A percentile compares a stretch with the other conserved stretches of the same genome.
phyloP scores from a whole-genome alignment of 1,140 invertebrate genomes.

The Drosophila burlai region DNA sequence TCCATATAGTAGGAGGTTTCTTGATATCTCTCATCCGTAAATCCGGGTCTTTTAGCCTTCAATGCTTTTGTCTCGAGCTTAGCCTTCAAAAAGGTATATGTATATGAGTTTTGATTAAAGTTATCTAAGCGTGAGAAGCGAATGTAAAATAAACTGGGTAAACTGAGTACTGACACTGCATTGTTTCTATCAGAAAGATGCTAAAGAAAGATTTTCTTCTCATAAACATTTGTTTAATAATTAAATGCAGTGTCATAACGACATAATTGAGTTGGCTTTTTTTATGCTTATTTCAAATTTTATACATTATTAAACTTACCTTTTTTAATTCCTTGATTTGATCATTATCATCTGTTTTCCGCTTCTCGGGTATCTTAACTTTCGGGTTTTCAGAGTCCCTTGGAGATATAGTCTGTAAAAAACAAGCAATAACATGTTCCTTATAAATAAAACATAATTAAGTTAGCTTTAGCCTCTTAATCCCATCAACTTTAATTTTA shows the following conservation, averaged over 20 bases:
- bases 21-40: constrained; percentile 96
- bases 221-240: background rate
- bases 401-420: constrained; percentile 50
- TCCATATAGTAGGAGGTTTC: constrained; percentile 98
- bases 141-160: background rate
- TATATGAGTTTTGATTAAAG: background rate
- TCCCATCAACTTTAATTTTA: background rate
- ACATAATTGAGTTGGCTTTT: background rate
- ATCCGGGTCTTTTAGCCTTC: constrained; percentile 96
- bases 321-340: constrained; percentile 90
- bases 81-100: constrained; percentile 87
- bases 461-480: background rate
- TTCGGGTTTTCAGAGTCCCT: constrained; percentile 86
- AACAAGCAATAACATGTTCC: background rate
- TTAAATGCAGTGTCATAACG: background rate
- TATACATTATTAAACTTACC: constrained; percentile 84
- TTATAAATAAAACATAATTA: constrained; percentile 3
- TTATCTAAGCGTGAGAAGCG: background rate
- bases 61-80: constrained; percentile 97
- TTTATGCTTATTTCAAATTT: background rate
- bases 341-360: constrained; percentile 88
- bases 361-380: constrained; percentile 88
- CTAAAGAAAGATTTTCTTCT: background rate
- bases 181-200: background rate
- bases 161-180: background rate